Evolutionary conservation across 2,888 invertebrate species (phyloP).

Genomic region (Sisyra terminalis): DNA sequence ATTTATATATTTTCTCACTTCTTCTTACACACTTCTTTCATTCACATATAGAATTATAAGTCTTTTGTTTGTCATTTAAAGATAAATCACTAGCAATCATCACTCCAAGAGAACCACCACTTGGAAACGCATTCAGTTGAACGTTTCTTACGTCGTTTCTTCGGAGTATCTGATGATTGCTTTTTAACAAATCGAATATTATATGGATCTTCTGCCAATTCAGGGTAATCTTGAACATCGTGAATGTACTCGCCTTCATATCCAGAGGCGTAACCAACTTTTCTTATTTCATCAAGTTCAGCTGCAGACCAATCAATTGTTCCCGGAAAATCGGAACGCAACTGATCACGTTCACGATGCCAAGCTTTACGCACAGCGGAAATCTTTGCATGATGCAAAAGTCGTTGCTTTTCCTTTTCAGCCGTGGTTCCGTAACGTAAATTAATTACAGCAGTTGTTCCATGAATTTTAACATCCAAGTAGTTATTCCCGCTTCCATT

Average conservation of each 20-base stretch:
- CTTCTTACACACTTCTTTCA: conserved; percentile 30
- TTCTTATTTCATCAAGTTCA: conserved; percentile 78
- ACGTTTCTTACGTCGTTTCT: conserved; percentile 54
- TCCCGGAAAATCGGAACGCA: conserved; percentile 61
- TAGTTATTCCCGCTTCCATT: conserved; percentile 55
- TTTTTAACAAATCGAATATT: conserved; percentile 82
- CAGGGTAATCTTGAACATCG: conserved; percentile 77
- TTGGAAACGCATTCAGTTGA: conserved; percentile 21
- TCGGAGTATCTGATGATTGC: conserved; percentile 51
- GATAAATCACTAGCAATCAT: conserved; percentile 22
- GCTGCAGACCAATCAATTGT: conserved; percentile 72
- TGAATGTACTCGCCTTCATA: conserved; percentile 88
- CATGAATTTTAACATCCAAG: conserved; percentile 81
- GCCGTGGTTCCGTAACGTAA: conserved; percentile 87
- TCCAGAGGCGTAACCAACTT: conserved; percentile 64
- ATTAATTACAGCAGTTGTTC: conserved; percentile 78
- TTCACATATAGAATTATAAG: conserved; percentile 17
- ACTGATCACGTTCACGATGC: conserved; percentile 77
- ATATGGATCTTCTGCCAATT: conserved; percentile 89
- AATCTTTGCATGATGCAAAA: conserved; percentile 79
- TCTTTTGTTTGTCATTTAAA: conserved; percentile 6
- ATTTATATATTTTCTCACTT: conserved; percentile 15
- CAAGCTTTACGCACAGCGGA: conserved; percentile 82
- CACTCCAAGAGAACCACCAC: conserved; percentile 31
- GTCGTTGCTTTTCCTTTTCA: conserved; percentile 73